Evolutionary conservation across 64 coral and sea anemone species (phyloP), one percentile per base, ranked within the genome.

Genomic region (Montipora efflorescens): DNA sequence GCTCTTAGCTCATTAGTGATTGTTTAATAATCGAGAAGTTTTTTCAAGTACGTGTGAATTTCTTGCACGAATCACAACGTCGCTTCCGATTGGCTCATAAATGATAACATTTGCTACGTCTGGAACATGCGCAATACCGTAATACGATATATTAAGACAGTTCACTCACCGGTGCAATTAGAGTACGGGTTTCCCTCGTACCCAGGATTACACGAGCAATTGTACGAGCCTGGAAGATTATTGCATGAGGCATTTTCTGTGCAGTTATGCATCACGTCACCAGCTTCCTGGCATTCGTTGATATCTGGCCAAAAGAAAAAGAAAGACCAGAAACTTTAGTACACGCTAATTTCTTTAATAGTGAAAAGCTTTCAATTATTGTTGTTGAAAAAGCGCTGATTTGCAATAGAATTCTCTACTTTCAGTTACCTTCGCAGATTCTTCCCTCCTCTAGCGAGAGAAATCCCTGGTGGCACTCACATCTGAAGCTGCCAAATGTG

Each of bases 391-490:
- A 68, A 68, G 18, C 9, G 16, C 12, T 68, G 12, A n/a, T 18
- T 36, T 36, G 36, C 36, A 36, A 36, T 36, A 36, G 36, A 36
- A 36, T 14, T 68, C 18, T n/a, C 64, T 18, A 4, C 20, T 68
- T 13, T 20, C 64, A 68, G 64, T 15, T 84, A 93, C 91, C 91
- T 93, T 82, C 82, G 9, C 91, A 93, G 28, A 84, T 87, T 16
- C 73, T 66, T 12, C 91, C 91, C 8, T 59, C 15, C 0, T 73
- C 46, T 3, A 7, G 15, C 2, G 15, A 19, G 11, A 8, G 69
- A 59, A 77, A 93, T 0, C 91, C 91, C n/a, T 46, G 10, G 1
- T 58, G 28, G 22, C 91, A 93, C 44, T 93, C 74, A 10, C 91
- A 93, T 4, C 45, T 49, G 22, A 76, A 93, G 72, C 91, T 87